phyloP scores from a whole-genome alignment of 1,140 invertebrate genomes.

The Pantala flavescens region DNA sequence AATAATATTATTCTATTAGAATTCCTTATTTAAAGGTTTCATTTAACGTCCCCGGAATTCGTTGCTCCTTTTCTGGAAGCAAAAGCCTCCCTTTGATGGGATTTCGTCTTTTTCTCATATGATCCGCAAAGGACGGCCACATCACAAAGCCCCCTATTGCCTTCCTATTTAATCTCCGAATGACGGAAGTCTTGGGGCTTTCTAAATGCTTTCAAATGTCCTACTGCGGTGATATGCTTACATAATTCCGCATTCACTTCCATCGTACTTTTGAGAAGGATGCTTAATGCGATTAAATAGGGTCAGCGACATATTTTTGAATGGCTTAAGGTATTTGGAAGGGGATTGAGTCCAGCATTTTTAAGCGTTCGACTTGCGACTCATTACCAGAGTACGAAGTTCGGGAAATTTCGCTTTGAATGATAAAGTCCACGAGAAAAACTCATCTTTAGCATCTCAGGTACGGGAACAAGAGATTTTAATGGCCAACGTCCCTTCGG shows the following conservation, averaged over 20 bases:
- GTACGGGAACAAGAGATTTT: too few relatives aligned
- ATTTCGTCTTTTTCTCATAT: not conserved
- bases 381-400: too few relatives aligned
- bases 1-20: too few relatives aligned
- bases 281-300: slow-evolving; percentile 2
- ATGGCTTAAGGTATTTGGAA: not conserved
- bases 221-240: not conserved
- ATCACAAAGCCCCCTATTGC: not conserved
- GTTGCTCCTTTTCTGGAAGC: not conserved
- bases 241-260: not conserved
- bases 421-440: too few relatives aligned
- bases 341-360: not conserved
- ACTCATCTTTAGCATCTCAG: too few relatives aligned
- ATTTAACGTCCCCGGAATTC: not conserved
- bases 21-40: too few relatives aligned
- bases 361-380: too few relatives aligned
- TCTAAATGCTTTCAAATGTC: not conserved
- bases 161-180: not conserved
- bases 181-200: not conserved
- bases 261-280: not conserved
- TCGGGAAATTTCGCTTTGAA: too few relatives aligned
- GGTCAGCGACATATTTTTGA: not conserved
- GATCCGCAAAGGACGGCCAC: not conserved
- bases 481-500: too few relatives aligned
- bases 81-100: not conserved